Evolutionary conservation across 1,140 invertebrate genomes (phyloP).

Genomic region (Penaeus japonicus): DNA sequence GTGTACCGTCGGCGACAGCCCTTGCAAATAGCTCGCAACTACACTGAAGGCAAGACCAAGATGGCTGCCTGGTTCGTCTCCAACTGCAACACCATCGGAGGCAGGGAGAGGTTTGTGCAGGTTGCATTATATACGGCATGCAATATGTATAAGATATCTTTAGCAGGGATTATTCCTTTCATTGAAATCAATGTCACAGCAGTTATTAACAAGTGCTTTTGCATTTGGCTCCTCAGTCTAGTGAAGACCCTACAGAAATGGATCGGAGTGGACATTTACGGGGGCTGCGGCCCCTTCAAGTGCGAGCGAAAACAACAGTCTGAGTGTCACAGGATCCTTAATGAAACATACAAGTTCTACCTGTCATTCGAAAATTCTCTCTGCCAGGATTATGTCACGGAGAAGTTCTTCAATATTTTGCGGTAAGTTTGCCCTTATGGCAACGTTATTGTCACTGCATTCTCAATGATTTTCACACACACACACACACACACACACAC

Average conservation of each 20-base stretch:
- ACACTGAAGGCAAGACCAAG: no score
- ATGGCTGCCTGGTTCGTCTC: no score
- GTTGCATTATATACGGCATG: background rate
- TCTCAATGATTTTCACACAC: no score
- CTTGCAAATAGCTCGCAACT: no score
- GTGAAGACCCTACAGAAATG: constrained; percentile 62
- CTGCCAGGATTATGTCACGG: constrained; percentile 63
- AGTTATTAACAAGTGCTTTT: background rate
- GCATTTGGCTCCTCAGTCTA: background rate
- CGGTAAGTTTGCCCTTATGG: background rate
- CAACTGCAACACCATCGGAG: background rate
- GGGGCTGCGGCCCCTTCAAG: constrained; percentile 62
- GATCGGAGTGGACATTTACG: constrained; percentile 68
- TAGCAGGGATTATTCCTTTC: background rate
- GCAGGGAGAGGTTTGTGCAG: no score
- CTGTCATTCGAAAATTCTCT: constrained; percentile 67
- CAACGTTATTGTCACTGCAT: no score
- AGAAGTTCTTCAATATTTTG: constrained; percentile 61
- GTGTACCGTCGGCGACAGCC: no score
- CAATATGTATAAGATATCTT: constrained; percentile 1
- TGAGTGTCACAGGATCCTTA: constrained; percentile 23
- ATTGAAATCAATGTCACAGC: background rate
- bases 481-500: no score
- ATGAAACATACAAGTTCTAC: constrained; percentile 65
- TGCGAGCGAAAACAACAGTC: constrained; percentile 51